Evolutionary conservation across 1,140 invertebrate species (phyloP), one percentile per base, ranked within the genome.

Genomic region (Cryptotermes secundus): DNA sequence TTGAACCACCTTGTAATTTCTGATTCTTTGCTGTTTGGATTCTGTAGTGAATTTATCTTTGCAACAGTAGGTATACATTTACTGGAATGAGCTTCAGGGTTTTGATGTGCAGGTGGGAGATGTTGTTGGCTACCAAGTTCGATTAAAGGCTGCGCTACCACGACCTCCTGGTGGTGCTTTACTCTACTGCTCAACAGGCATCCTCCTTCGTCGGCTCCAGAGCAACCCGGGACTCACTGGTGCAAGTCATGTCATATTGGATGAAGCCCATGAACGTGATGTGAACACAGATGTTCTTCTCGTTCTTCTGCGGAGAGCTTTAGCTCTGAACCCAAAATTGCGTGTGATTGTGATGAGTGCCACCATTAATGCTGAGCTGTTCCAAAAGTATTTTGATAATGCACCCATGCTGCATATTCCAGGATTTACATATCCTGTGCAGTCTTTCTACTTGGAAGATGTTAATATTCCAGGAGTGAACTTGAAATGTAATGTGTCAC

Each of bases 341-440:
- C 89, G 94, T 91, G 90, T 98, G 1, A 93, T 98, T 53, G 88
- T 98, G 1, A 97, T 97, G 96, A 97, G 96, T 45, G 97, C 97
- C 0, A 97, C 96, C 19, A 92, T 98, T 86, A 93, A 97, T 88
- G 90, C 92, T 53, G 89, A 93, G 42, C 90, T 93, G 79, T 96
- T 97, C 88, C 91, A 93, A 45, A 87, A 93, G 19, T 98, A 97
- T 87, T 98, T 97, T 88, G 87, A 88, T 72, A 86, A 91, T 83
- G 88, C 90, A 31, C 87, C 88, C 0, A 80, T 88, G 16, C 86
- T 93, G 12, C 86, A 90, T 36, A 86, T 93, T 9, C 90, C 90
- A 84, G 94, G 93, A 16, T 90, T 89, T 86, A 89, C 91, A 1
- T 92, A 91, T 89, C 92, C 93, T 3, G 93, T 95, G 1, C 87